Conservation (phyloP, 2,113 vertebrate genomes). For the Pantherophis guttatus region DNA sequence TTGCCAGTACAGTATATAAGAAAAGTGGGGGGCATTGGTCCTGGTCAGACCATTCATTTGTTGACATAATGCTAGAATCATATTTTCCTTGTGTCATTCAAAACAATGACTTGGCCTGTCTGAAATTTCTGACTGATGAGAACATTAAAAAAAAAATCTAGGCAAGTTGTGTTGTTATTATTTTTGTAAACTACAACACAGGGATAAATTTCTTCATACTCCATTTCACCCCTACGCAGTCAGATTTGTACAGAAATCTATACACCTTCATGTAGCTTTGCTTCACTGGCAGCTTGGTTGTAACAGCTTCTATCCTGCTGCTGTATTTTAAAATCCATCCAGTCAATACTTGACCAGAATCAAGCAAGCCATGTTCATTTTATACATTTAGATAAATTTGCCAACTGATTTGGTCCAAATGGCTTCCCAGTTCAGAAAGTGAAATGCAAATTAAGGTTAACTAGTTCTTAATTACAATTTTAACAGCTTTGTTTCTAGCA, state of each 20-base stretch:
- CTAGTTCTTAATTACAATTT: not conserved
- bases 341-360: not conserved
- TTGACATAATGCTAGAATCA: not conserved
- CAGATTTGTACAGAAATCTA: not conserved
- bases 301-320: not conserved
- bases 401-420: conserved; percentile 1
- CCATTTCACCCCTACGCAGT: not conserved
- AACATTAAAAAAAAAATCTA: not conserved
- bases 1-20: not conserved
- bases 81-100: not conserved
- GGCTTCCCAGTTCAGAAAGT: not conserved
- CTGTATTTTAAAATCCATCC: not conserved
- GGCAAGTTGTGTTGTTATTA: not conserved
- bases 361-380: not conserved
- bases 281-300: not conserved
- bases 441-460: not conserved
- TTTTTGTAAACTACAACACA: not conserved
- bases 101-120: not conserved
- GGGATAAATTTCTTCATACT: not conserved
- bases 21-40: not conserved
- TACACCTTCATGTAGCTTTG: not conserved
- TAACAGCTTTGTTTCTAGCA: not conserved
- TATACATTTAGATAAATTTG: not conserved
- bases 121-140: not conserved
- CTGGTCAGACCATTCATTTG: not conserved